phyloP scores from a whole-genome alignment of 2,888 invertebrate genomes.

The Latheticus oryzae region DNA sequence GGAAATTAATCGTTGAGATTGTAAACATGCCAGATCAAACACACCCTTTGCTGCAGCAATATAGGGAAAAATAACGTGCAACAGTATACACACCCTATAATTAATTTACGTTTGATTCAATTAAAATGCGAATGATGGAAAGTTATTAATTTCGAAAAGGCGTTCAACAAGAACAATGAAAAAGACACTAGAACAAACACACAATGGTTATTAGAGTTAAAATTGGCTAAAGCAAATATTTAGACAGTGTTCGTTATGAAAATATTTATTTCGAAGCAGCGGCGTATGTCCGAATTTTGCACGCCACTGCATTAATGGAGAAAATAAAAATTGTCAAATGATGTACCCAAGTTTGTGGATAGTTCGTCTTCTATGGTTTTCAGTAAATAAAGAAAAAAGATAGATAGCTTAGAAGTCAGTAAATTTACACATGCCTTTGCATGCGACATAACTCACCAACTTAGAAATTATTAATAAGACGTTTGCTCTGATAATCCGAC shows the following conservation, averaged over 20 bases:
- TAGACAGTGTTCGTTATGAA: conserved; percentile 12
- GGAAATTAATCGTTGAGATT: no score
- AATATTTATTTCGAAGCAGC: conserved; percentile 27
- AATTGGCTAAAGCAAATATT: conserved; percentile 32
- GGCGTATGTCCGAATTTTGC: conserved; percentile 1
- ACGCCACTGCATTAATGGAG: conserved; percentile 8
- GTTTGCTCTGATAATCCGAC: conserved; percentile 25
- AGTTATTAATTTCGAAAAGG: conserved; percentile 4
- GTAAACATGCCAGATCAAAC: no score
- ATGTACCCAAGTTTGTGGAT: conserved; percentile 1
- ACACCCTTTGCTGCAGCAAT: no score
- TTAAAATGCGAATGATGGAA: not conserved
- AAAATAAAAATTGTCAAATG: not conserved
- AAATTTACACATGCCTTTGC: conserved; percentile 2
- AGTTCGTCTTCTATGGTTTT: not conserved
- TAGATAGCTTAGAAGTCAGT: conserved; percentile 12
- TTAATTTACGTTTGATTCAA: conserved; percentile 4
- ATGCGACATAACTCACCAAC: conserved; percentile 9
- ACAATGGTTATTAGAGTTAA: conserved; percentile 35
- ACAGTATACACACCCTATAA: no score
- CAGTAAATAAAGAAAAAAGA: not conserved
- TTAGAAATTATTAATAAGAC: conserved; percentile 31
- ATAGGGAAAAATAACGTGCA: no score
- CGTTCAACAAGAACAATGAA: conserved; percentile 11
- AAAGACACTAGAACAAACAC: conserved; percentile 27